A percentile compares a stretch with the other conserved stretches of the same genome.
These are phyloP conservation scores for Steinernema carpocapsae DNA, from an alignment of 2,888 invertebrate species.

Conservation along the genomic window DNA sequence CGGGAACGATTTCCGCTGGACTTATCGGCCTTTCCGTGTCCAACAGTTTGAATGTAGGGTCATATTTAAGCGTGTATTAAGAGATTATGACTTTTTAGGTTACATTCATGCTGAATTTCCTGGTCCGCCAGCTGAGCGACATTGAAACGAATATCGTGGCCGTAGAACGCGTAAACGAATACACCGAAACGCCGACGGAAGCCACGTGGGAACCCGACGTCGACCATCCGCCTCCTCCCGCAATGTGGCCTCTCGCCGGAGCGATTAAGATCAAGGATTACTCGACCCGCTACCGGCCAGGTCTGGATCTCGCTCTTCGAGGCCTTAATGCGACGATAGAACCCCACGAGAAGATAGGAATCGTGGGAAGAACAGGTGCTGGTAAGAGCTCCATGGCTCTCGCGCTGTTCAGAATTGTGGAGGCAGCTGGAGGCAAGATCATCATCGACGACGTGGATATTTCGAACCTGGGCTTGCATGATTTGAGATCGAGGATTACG, in stretches of 20 bases:
- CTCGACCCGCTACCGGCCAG: conserved; percentile 61
- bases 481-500: conserved; percentile 81
- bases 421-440: conserved; percentile 55
- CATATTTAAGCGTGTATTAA: conserved; percentile 5
- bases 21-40: conserved; percentile 73
- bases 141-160: conserved; percentile 96
- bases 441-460: conserved; percentile 69
- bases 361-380: too few species aligned
- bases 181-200: conserved; percentile 75
- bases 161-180: conserved; percentile 94
- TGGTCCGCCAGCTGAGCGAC: conserved; percentile 93
- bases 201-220: conserved; percentile 48
- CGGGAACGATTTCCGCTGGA: conserved; percentile 70
- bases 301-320: conserved; percentile 80
- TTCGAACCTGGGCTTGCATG: conserved; percentile 82
- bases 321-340: conserved; percentile 76
- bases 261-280: conserved; percentile 64
- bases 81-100: conserved; percentile 74
- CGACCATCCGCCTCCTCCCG: neutral
- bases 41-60: conserved; percentile 71
- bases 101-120: conserved; percentile 91
- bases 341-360: conserved; percentile 77
- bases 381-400: conserved; percentile 59
- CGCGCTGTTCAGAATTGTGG: conserved; percentile 62
- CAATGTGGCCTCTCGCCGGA: conserved; percentile 68